Evolutionary conservation across 1,140 invertebrate species (phyloP).

Genomic region (Bombus superbus): DNA sequence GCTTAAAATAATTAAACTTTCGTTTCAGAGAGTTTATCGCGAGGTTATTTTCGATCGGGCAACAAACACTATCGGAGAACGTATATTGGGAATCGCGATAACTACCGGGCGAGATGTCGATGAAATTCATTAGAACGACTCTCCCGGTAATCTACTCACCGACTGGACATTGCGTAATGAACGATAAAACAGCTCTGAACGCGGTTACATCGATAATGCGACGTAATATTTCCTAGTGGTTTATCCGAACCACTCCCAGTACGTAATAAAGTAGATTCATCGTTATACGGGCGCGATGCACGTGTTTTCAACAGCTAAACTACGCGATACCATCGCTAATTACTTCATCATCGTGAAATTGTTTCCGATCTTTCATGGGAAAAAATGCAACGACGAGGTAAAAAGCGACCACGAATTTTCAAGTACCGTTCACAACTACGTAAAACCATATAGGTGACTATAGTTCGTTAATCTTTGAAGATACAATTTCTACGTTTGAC

Average conservation of each 20-base stretch:
- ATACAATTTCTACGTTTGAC: too few species aligned
- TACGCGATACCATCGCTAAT: constrained; percentile 36
- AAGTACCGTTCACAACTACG: not conserved
- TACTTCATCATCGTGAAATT: constrained; percentile 35
- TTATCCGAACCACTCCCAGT: constrained; percentile 39
- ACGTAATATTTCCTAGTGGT: constrained; percentile 52
- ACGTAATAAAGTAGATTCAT: constrained; percentile 38
- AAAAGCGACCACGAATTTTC: not conserved
- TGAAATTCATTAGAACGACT: constrained; percentile 55
- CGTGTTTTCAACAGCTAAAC: constrained; percentile 6
- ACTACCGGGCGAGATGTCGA: constrained; percentile 6
- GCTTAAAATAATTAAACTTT: constrained; percentile 19
- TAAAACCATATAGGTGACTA: too few species aligned
- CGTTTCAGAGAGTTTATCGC: constrained; percentile 2
- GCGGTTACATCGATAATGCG: constrained; percentile 51
- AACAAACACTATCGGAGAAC: not conserved
- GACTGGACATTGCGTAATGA: constrained; percentile 44
- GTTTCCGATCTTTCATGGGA: constrained; percentile 37
- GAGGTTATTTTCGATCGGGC: not conserved
- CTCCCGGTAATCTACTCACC: constrained; percentile 50
- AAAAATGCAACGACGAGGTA: not conserved
- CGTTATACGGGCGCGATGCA: constrained; percentile 39
- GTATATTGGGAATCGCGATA: constrained; percentile 5
- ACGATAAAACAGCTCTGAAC: constrained; percentile 48
- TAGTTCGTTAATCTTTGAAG: not conserved